Evolutionary conservation across 2,113 vertebrate species (phyloP).

Genomic region (Atlantisia rogersi): DNA sequence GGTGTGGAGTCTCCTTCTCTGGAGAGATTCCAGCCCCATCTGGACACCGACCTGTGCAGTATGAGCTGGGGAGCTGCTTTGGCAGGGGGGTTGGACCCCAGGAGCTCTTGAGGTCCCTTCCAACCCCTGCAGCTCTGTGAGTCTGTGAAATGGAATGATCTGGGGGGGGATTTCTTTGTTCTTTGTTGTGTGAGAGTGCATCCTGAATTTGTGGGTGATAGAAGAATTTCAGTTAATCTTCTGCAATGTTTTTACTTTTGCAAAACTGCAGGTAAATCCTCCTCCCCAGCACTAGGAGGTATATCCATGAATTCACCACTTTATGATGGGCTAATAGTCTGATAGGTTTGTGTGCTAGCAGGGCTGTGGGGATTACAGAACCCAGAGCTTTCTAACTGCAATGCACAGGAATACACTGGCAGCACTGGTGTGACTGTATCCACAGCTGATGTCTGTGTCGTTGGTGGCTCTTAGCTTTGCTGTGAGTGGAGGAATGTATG

Average conservation of each 20-base stretch:
- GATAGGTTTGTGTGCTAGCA: not conserved
- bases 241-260: not conserved
- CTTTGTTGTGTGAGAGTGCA: not conserved
- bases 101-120: no score
- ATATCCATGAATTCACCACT: not conserved
- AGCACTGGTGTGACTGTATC: not conserved
- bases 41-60: no score
- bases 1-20: no score
- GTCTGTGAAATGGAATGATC: no score
- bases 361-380: not conserved
- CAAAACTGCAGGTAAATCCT: not conserved
- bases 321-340: not conserved
- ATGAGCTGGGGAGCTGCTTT: no score
- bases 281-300: not conserved
- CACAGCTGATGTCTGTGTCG: not conserved
- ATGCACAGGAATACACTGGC: not conserved
- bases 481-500: not conserved
- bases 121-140: no score
- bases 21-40: no score
- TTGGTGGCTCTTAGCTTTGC: not conserved
- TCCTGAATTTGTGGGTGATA: not conserved
- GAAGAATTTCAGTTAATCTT: not conserved
- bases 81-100: no score
- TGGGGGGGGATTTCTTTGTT: not conserved
- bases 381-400: not conserved